Evolutionary conservation across 2,113 vertebrate genomes (phyloP), one percentile per base, ranked within the genome.

Genomic region (Asarcornis scutulata): DNA sequence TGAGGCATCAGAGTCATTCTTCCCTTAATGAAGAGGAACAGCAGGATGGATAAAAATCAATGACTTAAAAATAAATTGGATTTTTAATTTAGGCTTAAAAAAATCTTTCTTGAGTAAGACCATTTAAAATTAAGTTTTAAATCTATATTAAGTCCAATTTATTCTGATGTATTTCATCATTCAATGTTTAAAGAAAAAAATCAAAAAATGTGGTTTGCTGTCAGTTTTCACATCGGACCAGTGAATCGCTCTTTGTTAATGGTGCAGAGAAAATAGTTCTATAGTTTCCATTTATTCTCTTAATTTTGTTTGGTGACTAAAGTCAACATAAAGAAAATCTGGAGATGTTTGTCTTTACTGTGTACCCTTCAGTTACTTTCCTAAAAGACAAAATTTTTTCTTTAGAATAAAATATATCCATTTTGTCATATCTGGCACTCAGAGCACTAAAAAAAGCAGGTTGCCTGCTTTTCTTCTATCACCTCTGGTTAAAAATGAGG

Each of bases 1-100:
- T 76, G 86, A 96, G 86, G 80, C 66, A 88, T 89, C 58, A 72
- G 79, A 77, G 58, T 79, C 48, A 83, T 88, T 95, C 90, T 93
- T 75, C 27, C 34, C 53, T 94, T 97, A 95, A 96, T 94, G 93
- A 97, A 93, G 88, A 68, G 88, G 58, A 93, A 93, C 92, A 94
- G 90, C 84, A 89, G 93, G 96, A 95, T 59, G 59, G 71, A 83
- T 97, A 84, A 96, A 96, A 96, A 96, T 88, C 85, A 91, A 53
- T 90, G 59, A 80, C 73, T 95, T 83, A 64, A 94, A 88, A 84
- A 81, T 59, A 92, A 94, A 87, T 87, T 84, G 52, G 86, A n/a
- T 50, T 95, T 88, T 94, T 95, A 94, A 95, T 92, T 89, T 93
- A 80, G 87, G 55, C 62, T 53, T 1, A 69, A 84, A 84, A 81